Base-by-base conservation (phyloP, 1,140 invertebrate genomes). In the Neodiprion virginianus region DNA sequence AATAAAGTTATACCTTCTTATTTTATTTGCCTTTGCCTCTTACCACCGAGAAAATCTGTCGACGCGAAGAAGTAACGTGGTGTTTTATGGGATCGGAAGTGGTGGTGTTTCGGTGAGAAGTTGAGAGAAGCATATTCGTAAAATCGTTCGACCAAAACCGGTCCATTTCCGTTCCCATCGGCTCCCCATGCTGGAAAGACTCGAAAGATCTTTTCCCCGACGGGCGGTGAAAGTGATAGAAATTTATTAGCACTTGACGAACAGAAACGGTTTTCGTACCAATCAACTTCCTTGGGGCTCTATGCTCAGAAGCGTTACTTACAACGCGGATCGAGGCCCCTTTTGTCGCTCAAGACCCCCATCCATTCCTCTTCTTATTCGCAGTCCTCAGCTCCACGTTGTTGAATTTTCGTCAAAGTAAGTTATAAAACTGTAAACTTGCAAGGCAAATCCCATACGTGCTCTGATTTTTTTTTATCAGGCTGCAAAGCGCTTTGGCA, bases 51-150 rank as follows among this genome's bases (percentile, higher is more conserved):
- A 61, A 61, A 61, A 40, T 40, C 28, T 40, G 28, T 40, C 28
- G 28, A 61, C 53, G 53, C 28, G 53, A 61, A 61, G 53, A 14
- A 17, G 53, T 61, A 40, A 40, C 28, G 28, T 1, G 53, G 53
- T 61, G 53, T 61, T 14, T 61, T 61, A 12, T 17, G 53, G 11
- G 53, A 40, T 61, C 11, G n/a, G 53, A 61, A 61, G 53, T 61
- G 28, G 28, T 40, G 28, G 28, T 40, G 28, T 40, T 40, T 40
- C 28, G 28, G 28, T 61, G 8, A 61, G 53, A 61, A 14, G 11
- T 77, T 74, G 72, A 75, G 79, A 81, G 84, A 86, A 87, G 85
- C 84, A 87, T 87, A 86, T 87, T 87, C 86, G 84, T 87, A 87
- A 87, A 87, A 87, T 80, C 81, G 81, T 75, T 81, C 81, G 80